phyloP scores from a whole-genome alignment of 2,888 invertebrate genomes.

The Malthinus seriepunctatus region DNA sequence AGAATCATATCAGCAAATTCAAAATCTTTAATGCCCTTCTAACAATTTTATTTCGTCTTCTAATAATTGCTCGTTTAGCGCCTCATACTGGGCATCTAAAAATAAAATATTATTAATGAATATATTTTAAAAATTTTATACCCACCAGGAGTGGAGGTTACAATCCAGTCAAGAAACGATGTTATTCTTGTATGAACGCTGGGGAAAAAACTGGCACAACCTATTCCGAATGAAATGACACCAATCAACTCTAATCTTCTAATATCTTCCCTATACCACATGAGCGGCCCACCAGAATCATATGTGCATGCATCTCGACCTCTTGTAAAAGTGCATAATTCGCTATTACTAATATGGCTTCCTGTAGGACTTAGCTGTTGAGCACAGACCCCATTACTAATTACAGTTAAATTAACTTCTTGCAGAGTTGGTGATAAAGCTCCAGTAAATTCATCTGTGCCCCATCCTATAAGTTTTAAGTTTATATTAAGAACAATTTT shows the following conservation, averaged over 20 bases:
- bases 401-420: constrained; percentile 60
- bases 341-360: constrained; percentile 15
- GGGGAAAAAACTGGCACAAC: constrained; percentile 58
- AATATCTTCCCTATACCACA: constrained; percentile 56
- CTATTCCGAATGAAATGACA: constrained; percentile 60
- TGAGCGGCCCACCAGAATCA: constrained; percentile 63
- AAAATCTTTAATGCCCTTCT: no score
- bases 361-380: constrained; percentile 7
- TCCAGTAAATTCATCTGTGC: constrained; percentile 58
- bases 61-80: no score
- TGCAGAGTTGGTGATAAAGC: constrained; percentile 56
- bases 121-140: not conserved
- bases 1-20: no score
- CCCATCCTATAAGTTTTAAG: constrained; percentile 67
- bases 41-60: no score
- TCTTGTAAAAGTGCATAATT: constrained; percentile 58
- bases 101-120: not conserved
- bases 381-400: constrained; percentile 55
- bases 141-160: constrained; percentile 42
- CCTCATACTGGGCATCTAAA: constrained; percentile 45
- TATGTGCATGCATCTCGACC: constrained; percentile 64
- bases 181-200: constrained; percentile 62
- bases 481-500: not conserved
- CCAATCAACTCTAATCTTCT: constrained; percentile 55
- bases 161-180: constrained; percentile 61